Conservation (phyloP, 2,888 invertebrate species). For the Oligia strigilis region DNA sequence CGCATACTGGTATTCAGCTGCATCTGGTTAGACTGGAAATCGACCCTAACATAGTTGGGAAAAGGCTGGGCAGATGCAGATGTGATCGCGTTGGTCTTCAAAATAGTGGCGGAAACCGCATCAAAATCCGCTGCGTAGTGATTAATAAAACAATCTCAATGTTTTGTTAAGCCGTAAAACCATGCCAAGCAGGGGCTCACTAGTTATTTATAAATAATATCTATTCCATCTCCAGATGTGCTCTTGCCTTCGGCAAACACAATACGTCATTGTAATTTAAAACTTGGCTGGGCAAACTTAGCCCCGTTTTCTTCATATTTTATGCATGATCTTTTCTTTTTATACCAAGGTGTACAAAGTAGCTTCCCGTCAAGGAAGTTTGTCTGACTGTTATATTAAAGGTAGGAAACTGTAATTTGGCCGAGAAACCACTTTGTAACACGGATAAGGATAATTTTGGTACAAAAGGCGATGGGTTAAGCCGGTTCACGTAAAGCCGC, state of each 20-base stretch:
- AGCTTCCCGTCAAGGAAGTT: slow-evolving; percentile 37
- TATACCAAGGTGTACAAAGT: slow-evolving; percentile 10
- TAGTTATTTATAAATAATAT: slow-evolving; percentile 13
- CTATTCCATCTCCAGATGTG: background rate
- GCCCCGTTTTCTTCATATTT: slow-evolving; percentile 32
- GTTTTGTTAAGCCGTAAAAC: background rate
- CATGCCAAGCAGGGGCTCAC: background rate
- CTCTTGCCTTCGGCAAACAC: slow-evolving; percentile 19
- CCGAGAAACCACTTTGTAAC: slow-evolving; percentile 16
- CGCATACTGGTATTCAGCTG: too few species aligned
- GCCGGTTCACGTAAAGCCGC: background rate
- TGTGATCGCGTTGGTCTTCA: background rate
- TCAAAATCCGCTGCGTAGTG: background rate
- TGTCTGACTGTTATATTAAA: slow-evolving; percentile 11
- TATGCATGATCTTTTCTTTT: slow-evolving; percentile 40
- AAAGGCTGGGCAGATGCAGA: background rate
- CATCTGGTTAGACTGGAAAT: too few species aligned
- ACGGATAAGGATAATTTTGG: slow-evolving; percentile 6
- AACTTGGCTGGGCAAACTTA: slow-evolving; percentile 39
- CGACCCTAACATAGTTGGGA: background rate
- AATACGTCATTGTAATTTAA: slow-evolving; percentile 50
- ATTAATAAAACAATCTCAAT: background rate
- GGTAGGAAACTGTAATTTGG: slow-evolving; percentile 18
- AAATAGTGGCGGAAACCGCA: background rate
- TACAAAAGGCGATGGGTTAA: background rate